These are phyloP conservation scores for Rotaria macrura DNA, from an alignment of 2,888 invertebrate genomes.

Conservation along the genomic window DNA sequence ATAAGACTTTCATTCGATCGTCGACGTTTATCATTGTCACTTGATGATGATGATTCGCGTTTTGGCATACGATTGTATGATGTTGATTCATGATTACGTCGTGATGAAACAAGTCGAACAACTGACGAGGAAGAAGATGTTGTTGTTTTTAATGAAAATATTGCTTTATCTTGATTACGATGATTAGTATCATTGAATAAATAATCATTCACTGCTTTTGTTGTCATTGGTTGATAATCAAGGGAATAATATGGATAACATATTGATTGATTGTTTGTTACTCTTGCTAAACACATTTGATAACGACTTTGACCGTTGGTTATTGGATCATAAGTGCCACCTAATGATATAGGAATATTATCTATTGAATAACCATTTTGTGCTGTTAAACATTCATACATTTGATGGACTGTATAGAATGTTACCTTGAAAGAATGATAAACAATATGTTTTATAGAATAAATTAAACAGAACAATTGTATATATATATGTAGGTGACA, in stretches of 20 bases:
- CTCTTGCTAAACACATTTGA: background rate
- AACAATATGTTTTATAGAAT: background rate
- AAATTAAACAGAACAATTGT: background rate
- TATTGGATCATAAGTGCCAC: background rate
- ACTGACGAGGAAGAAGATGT: background rate
- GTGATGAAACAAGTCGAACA: background rate
- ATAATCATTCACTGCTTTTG: background rate
- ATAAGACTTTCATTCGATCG: background rate
- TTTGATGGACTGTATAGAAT: background rate
- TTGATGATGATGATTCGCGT: slow-evolving; percentile 18
- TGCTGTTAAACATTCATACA: background rate
- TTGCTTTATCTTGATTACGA: background rate
- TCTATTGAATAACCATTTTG: background rate
- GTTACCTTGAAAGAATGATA: background rate
- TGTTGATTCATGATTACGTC: background rate
- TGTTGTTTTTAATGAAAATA: background rate
- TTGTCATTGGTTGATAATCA: background rate
- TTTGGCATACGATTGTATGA: background rate
- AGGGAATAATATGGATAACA: background rate
- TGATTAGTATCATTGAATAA: background rate
- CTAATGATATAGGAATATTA: background rate
- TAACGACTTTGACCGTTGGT: background rate
- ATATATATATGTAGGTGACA: no score
- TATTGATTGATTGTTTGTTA: background rate
- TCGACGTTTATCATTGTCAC: background rate